Percentiles rank a stretch among this genome's conserved stretches.
Conservation (phyloP, 2,888 invertebrate species). For the Lingula anatina region DNA sequence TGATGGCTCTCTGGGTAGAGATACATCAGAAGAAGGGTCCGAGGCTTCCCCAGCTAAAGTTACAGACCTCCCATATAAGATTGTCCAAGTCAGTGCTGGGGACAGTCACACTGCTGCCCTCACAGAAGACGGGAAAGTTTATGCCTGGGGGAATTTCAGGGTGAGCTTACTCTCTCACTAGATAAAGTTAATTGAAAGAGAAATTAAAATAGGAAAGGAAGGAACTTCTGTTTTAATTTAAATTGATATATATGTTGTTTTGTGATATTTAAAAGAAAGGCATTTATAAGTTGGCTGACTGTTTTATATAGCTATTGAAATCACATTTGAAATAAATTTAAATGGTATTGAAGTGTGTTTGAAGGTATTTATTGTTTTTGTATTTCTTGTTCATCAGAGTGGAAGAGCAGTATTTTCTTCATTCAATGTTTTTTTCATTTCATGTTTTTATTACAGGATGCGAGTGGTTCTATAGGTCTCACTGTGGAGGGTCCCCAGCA, state of each 20-base stretch:
- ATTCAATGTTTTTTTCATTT: background rate
- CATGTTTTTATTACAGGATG: conserved; percentile 58
- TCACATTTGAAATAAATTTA: background rate
- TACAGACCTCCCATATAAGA: conserved; percentile 50
- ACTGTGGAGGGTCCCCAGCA: conserved; percentile 59
- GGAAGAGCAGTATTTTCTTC: background rate
- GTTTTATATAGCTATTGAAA: background rate
- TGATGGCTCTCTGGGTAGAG: conserved; percentile 87
- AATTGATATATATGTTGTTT: background rate
- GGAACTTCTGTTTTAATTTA: too few species aligned
- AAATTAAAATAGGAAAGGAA: too few species aligned
- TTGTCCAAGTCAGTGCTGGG: conserved; percentile 77
- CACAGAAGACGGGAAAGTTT: conserved; percentile 78
- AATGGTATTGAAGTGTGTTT: background rate
- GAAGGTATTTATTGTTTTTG: background rate
- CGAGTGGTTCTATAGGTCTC: conserved; percentile 86
- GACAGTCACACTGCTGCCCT: conserved; percentile 63
- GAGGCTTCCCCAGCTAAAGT: conserved; percentile 71
- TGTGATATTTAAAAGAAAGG: background rate
- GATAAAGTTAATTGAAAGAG: too few species aligned
- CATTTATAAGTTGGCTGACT: background rate
- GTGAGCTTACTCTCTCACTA: too few species aligned
- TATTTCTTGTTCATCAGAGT: background rate
- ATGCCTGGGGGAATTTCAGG: conserved; percentile 91
- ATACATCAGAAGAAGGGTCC: conserved; percentile 65